Evolutionary conservation across 2,888 invertebrate genomes (phyloP).

Genomic region (Papilio gigon): DNA sequence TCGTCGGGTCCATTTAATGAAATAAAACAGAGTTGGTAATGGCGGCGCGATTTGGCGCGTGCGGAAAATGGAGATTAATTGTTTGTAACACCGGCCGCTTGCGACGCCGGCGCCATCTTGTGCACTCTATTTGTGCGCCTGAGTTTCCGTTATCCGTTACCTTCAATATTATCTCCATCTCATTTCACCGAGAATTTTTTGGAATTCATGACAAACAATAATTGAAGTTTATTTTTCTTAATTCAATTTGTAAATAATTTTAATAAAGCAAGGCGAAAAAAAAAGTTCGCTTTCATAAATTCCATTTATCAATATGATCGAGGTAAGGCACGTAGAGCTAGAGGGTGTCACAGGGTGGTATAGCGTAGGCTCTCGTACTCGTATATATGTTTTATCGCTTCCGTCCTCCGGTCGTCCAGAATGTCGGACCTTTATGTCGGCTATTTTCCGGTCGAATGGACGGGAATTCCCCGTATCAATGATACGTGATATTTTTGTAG

Average conservation of each 20-base stretch:
- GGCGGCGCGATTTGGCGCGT: conserved; percentile 75
- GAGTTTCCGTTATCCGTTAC: conserved; percentile 58
- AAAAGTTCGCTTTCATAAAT: background rate
- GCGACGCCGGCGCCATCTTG: conserved; percentile 67
- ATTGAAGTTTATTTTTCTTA: too few species aligned
- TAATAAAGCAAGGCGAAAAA: too few species aligned
- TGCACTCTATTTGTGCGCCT: conserved; percentile 71
- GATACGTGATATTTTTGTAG: conserved; percentile 71
- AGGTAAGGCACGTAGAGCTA: conserved; percentile 56
- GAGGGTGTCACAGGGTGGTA: conserved; percentile 44
- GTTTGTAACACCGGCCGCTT: conserved; percentile 69
- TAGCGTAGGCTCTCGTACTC: conserved; percentile 54
- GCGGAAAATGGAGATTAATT: conserved; percentile 80
- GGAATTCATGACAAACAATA: too few species aligned
- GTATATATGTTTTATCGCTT: conserved; percentile 69
- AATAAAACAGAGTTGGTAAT: conserved; percentile 77
- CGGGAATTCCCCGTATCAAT: conserved; percentile 72
- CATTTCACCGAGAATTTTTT: too few species aligned
- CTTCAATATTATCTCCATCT: too few species aligned
- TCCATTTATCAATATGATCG: conserved; percentile 51
- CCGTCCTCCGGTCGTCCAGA: conserved; percentile 67
- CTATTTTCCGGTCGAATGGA: conserved; percentile 77
- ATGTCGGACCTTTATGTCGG: conserved; percentile 77
- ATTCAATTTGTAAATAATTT: too few species aligned
- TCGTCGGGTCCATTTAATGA: conserved; percentile 76